Conservation (phyloP, 2,113 vertebrate species). For the Mixornis gularis region DNA sequence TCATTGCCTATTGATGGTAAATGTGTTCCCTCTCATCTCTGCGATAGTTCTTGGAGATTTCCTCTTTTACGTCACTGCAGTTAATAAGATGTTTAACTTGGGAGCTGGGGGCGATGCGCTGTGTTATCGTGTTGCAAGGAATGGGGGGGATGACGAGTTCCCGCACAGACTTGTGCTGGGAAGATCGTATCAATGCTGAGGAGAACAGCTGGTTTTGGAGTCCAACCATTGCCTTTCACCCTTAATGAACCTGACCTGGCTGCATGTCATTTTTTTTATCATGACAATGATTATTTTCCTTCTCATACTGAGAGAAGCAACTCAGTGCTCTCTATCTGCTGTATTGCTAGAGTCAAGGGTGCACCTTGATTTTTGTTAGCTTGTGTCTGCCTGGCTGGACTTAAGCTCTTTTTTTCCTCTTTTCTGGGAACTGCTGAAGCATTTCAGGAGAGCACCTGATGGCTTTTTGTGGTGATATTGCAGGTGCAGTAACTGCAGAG, state of each 20-base stretch:
- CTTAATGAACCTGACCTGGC: background rate
- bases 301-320: background rate
- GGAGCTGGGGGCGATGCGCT: conserved; percentile 15
- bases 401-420: background rate
- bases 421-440: background rate
- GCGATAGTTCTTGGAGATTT: background rate
- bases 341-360: background rate
- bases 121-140: background rate
- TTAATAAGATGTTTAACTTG: conserved; percentile 35
- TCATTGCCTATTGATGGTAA: background rate
- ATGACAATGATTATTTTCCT: background rate
- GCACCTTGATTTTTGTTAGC: background rate
- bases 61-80: conserved; percentile 33
- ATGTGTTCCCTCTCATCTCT: background rate
- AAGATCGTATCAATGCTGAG: background rate
- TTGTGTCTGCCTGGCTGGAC: background rate
- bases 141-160: background rate
- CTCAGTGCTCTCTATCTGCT: background rate
- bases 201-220: background rate
- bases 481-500: background rate
- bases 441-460: background rate
- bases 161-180: background rate
- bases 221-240: background rate
- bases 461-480: background rate
- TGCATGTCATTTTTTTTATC: background rate